These are phyloP conservation scores for Hirudinaria manillensis DNA, from an alignment of 2,888 invertebrate genomes.

Conservation along the genomic window DNA sequence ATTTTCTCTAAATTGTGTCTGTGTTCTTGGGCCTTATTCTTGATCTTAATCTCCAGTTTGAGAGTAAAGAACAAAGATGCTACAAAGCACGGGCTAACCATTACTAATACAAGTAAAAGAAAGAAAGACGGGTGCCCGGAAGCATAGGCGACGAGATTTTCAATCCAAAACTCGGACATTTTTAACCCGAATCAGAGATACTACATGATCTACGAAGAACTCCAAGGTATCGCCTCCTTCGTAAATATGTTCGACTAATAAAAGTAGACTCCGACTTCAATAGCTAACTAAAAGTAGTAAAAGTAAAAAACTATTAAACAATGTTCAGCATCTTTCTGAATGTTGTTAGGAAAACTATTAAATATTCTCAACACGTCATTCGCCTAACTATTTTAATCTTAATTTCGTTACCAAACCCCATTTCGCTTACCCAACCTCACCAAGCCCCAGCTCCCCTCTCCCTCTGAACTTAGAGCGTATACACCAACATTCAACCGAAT, in stretches of 20 bases:
- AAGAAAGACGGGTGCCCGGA: not conserved
- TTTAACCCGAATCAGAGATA: not conserved
- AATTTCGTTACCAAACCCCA: too few species aligned
- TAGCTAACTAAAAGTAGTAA: not conserved
- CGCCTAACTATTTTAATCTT: too few species aligned
- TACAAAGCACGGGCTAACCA: slow-evolving; percentile 3
- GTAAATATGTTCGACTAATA: not conserved
- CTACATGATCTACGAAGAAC: not conserved
- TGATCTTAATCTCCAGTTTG: not conserved
- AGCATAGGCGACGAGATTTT: not conserved
- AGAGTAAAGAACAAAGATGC: not conserved
- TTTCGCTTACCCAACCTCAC: too few species aligned
- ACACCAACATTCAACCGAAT: too few species aligned
- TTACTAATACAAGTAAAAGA: not conserved
- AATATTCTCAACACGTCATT: too few species aligned
- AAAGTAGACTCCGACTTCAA: not conserved
- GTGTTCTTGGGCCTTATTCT: not conserved
- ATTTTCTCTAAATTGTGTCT: not conserved
- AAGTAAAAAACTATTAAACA: too few species aligned
- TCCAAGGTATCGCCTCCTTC: not conserved
- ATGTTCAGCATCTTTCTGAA: too few species aligned
- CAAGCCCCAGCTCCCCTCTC: too few species aligned
- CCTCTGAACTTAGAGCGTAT: too few species aligned
- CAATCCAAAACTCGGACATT: not conserved
- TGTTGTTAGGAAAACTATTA: too few species aligned